Base-by-base conservation (phyloP, 2,797 vertebrate species). In the Sebastes wilsoni region DNA sequence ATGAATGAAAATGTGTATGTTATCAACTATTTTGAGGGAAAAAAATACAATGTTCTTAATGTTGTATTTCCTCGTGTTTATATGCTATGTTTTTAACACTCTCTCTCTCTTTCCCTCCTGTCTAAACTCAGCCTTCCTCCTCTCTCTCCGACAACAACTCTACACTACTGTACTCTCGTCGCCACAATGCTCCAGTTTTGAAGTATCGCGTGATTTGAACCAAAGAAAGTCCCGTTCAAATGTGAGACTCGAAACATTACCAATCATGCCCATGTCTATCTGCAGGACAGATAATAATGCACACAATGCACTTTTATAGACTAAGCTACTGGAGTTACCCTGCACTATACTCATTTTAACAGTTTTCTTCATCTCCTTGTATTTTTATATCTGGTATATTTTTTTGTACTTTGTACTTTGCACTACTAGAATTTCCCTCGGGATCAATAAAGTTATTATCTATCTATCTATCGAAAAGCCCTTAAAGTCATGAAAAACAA, bases 81-180 rank as follows among this genome's bases (percentile, higher is more conserved):
- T 84, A 56, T n/a, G 30, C 34, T 75, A 66, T 81, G 89, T 81
- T 62, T 36, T 36, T 36, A 12, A 20, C 10, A 30, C 85, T 88
- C 75, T 9, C 2, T 82, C 82, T 86, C 80, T 92, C 73, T 86
- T 80, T 91, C 85, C 94, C 89, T 87, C 76, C 88, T 92, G 92
- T 93, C 93, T 91, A 92, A 94, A 91, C 93, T 80, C 70, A 22
- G 89, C 90, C 90, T 92, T 93, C 95, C 94, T 93, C 95, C 95
- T 96, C 96, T 93, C 95, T 96, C 96, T 96, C 95, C 94, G 93
- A 96, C 96, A 96, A 97, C 96, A 96, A 97, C 95, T 94, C 96
- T 93, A 94, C 95, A 91, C 94, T 90, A 93, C 90, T 91, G 94
- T 92, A 96, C 91, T 97, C 97, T 95, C 97, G 97, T 92, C 91